A percentile compares a stretch with the other conserved stretches of the same genome.
Conservation (phyloP, 2,797 vertebrate species). For the Mycteria americana region DNA sequence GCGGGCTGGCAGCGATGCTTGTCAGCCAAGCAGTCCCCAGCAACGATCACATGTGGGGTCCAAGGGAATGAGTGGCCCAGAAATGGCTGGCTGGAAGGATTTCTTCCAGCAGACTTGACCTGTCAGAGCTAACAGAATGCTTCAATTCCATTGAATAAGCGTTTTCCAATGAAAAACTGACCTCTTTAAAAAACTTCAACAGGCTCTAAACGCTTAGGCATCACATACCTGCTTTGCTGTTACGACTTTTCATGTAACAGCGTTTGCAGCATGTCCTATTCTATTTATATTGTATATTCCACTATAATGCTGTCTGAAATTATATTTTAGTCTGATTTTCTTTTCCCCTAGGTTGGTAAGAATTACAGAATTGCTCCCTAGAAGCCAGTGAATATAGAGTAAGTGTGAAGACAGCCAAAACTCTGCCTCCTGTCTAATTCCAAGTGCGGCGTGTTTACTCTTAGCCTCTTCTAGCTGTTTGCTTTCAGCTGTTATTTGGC, state of each 20-base stretch:
- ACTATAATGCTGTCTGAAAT: background rate
- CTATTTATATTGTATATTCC: background rate
- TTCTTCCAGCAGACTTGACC: background rate
- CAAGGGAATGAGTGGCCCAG: background rate
- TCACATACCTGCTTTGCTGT: background rate
- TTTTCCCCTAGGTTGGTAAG: background rate
- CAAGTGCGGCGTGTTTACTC: background rate
- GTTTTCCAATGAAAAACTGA: background rate
- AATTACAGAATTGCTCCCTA: background rate
- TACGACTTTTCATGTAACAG: background rate
- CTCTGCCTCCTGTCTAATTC: background rate
- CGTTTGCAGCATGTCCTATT: background rate
- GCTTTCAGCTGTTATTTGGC: background rate
- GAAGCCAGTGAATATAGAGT: background rate
- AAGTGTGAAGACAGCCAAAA: background rate
- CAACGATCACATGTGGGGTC: accelerated
- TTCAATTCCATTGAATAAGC: background rate
- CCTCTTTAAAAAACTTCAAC: background rate
- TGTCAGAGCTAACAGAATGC: background rate
- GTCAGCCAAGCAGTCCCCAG: background rate
- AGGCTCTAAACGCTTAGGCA: background rate
- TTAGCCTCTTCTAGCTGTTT: background rate
- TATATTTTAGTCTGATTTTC: background rate
- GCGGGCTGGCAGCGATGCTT: background rate
- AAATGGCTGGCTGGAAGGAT: background rate